phyloP scores from a whole-genome alignment of 1,140 invertebrate genomes.

The Drosophila tristis region DNA sequence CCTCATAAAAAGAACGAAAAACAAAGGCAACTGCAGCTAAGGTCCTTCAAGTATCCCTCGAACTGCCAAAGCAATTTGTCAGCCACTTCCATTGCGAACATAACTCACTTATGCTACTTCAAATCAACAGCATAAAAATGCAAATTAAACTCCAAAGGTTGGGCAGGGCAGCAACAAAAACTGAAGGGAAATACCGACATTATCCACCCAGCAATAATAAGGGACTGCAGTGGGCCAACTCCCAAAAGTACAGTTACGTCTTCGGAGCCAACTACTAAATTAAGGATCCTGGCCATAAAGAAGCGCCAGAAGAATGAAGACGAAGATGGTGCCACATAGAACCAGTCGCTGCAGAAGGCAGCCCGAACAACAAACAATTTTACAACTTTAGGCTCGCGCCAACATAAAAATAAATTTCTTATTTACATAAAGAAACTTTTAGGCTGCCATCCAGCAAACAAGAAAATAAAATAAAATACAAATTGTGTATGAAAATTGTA shows the following conservation, averaged over 20 bases:
- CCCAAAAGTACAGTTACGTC: conserved; percentile 71
- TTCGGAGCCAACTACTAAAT: conserved; percentile 74
- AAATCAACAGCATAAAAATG: conserved; percentile 64
- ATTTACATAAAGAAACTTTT: conserved; percentile 83
- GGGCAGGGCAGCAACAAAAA: conserved; percentile 4
- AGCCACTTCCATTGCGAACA: conserved; percentile 13
- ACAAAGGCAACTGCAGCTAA: no score
- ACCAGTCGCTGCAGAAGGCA: conserved; percentile 9
- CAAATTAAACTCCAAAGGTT: conserved; percentile 67
- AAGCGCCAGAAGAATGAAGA: conserved; percentile 55
- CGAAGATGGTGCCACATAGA: conserved; percentile 14
- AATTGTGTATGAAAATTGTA: background rate
- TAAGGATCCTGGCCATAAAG: conserved; percentile 73
- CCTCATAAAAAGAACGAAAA: no score
- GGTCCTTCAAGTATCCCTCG: background rate
- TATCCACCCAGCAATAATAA: conserved; percentile 27
- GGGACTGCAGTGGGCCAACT: conserved; percentile 31
- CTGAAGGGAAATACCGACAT: conserved; percentile 26
- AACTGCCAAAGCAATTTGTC: conserved; percentile 18
- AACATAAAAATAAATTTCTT: conserved; percentile 83
- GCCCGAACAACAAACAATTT: conserved; percentile 67
- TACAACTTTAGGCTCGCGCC: conserved; percentile 78
- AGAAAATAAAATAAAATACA: conserved; percentile 34
- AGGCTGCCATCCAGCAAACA: conserved; percentile 51
- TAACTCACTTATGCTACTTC: conserved; percentile 48